phyloP scores from a whole-genome alignment of 2,797 vertebrate genomes.

The Chelonia mydas region DNA sequence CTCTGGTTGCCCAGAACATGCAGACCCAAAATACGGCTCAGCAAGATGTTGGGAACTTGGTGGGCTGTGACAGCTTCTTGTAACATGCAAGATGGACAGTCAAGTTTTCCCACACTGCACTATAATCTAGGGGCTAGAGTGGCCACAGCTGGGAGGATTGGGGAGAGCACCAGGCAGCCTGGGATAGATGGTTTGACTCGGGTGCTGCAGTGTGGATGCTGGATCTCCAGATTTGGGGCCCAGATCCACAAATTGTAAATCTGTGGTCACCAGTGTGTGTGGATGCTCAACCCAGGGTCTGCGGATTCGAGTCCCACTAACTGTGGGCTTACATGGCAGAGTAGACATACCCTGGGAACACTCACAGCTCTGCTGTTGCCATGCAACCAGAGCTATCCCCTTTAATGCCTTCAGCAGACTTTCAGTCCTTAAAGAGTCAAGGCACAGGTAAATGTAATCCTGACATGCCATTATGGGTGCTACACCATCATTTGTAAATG shows the following conservation, averaged over 20 bases:
- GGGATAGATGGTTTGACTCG: neutral
- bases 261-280: neutral
- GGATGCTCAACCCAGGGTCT: neutral
- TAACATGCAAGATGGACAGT: no score
- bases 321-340: neutral
- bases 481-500: neutral
- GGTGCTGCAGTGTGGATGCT: neutral
- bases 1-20: no score
- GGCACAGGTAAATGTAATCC: neutral
- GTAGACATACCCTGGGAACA: neutral
- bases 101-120: no score
- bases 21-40: no score
- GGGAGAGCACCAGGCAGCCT: neutral
- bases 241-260: neutral
- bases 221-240: neutral
- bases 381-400: neutral
- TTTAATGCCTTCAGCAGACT: neutral
- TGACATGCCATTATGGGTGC: neutral
- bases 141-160: no score
- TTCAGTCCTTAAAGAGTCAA: neutral
- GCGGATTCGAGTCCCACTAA: neutral
- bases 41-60: no score
- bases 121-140: no score
- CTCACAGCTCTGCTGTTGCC: neutral
- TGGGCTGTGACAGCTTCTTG: no score